These are phyloP conservation scores for Turdus rufiventris DNA, from an alignment of 2,113 vertebrate genomes.

Conservation along the genomic window DNA sequence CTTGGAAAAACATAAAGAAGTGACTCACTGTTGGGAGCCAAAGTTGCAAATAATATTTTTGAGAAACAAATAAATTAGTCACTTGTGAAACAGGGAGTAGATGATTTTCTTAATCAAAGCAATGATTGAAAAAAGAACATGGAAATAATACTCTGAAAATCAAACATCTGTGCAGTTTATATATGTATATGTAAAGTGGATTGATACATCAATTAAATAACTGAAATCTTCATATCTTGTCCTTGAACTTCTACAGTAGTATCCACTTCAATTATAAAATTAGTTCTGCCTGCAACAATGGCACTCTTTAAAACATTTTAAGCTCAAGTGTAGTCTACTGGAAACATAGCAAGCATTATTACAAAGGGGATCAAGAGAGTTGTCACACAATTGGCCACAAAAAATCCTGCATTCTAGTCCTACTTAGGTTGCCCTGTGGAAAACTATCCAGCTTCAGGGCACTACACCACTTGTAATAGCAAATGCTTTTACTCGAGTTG, in stretches of 20 bases:
- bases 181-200: background rate
- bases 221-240: background rate
- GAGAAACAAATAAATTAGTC: background rate
- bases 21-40: background rate
- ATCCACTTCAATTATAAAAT: background rate
- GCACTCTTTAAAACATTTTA: background rate
- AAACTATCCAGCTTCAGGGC: background rate
- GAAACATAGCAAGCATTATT: background rate
- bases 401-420: fast-evolving
- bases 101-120: background rate
- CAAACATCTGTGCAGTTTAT: background rate
- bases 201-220: background rate
- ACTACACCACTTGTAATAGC: fast-evolving
- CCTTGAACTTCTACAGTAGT: background rate
- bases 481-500: background rate
- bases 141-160: background rate
- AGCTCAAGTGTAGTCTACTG: background rate
- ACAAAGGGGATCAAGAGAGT: background rate
- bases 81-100: background rate
- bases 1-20: background rate
- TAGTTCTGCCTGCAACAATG: background rate
- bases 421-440: background rate
- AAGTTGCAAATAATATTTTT: background rate
- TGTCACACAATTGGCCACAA: background rate
- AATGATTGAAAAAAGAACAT: background rate